Evolutionary conservation across 2,113 vertebrate genomes (phyloP).

Genomic region (Solea solea): DNA sequence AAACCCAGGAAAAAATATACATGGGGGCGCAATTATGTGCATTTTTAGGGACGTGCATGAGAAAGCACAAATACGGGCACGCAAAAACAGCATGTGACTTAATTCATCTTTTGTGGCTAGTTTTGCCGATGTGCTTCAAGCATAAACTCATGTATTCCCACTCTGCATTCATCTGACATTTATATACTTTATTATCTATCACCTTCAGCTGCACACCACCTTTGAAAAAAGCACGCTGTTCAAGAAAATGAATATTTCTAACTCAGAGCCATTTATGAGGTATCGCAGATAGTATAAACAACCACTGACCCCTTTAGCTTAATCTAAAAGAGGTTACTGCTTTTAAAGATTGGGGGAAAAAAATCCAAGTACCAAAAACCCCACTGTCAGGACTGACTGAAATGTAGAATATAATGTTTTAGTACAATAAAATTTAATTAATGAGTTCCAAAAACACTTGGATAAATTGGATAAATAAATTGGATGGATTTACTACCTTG

Average conservation of each 20-base stretch:
- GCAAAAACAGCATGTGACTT: slow-evolving; percentile 16
- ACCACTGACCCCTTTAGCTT: slow-evolving; percentile 53
- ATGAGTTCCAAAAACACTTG: neutral
- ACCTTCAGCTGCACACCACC: slow-evolving; percentile 34
- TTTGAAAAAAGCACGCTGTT: slow-evolving; percentile 31
- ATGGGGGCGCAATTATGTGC: neutral
- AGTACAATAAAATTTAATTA: neutral
- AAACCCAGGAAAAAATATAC: slow-evolving; percentile 2
- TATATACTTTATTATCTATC: slow-evolving; percentile 45
- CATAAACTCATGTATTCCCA: slow-evolving; percentile 9
- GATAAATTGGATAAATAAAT: too few species aligned
- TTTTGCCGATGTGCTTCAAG: slow-evolving; percentile 9
- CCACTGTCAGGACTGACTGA: neutral
- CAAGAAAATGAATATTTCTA: slow-evolving; percentile 44
- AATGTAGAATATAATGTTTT: neutral
- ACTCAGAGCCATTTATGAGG: slow-evolving; percentile 30
- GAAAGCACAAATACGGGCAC: neutral
- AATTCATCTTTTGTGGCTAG: neutral
- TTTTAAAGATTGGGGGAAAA: slow-evolving; percentile 50
- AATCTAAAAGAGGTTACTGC: slow-evolving; percentile 63
- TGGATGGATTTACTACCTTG: too few species aligned
- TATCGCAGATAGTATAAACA: slow-evolving; percentile 42
- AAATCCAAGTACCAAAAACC: neutral
- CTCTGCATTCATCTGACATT: slow-evolving; percentile 40
- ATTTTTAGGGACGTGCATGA: neutral